Percentiles rank a stretch among this genome's conserved stretches.
Evolutionary conservation across 2,888 invertebrate genomes (phyloP).

Genomic region (Criorhina ranunculi): DNA sequence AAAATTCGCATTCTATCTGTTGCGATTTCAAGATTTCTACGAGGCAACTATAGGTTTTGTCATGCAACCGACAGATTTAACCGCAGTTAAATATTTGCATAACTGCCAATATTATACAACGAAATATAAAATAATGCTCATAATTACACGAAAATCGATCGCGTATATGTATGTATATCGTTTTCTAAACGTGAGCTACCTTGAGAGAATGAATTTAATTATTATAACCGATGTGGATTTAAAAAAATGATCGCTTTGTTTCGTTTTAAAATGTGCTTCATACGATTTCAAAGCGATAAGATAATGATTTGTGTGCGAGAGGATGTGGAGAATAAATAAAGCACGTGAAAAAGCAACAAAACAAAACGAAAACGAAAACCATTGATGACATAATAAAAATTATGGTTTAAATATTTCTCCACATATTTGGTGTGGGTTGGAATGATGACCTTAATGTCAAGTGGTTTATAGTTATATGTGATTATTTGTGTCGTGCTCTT

Average conservation of each 20-base stretch:
- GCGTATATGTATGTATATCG: constrained; percentile 49
- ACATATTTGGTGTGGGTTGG: constrained; percentile 33
- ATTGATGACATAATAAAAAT: constrained; percentile 30
- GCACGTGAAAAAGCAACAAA: constrained; percentile 11
- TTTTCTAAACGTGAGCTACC: constrained; percentile 48
- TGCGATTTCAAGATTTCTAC: background rate
- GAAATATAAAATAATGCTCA: constrained; percentile 12
- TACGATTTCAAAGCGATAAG: constrained; percentile 61
- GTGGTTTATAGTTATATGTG: constrained; percentile 18
- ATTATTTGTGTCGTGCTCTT: constrained; percentile 34
- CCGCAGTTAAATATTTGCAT: constrained; percentile 62
- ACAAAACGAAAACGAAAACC: constrained; percentile 4
- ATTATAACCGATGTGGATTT: constrained; percentile 49
- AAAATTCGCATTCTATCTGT: constrained; percentile 35
- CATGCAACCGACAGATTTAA: constrained; percentile 42
- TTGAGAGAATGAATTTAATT: constrained; percentile 56
- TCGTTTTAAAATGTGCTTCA: constrained; percentile 36
- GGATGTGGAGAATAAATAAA: constrained; percentile 24
- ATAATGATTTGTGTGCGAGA: constrained; percentile 49
- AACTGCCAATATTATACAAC: constrained; percentile 26
- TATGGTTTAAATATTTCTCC: background rate
- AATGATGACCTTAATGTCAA: constrained; percentile 46
- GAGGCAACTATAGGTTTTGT: too few species aligned
- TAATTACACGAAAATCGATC: constrained; percentile 36
- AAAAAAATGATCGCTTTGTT: constrained; percentile 32